phyloP scores from a whole-genome alignment of 2,113 vertebrate genomes.

The Arenaria interpres region DNA sequence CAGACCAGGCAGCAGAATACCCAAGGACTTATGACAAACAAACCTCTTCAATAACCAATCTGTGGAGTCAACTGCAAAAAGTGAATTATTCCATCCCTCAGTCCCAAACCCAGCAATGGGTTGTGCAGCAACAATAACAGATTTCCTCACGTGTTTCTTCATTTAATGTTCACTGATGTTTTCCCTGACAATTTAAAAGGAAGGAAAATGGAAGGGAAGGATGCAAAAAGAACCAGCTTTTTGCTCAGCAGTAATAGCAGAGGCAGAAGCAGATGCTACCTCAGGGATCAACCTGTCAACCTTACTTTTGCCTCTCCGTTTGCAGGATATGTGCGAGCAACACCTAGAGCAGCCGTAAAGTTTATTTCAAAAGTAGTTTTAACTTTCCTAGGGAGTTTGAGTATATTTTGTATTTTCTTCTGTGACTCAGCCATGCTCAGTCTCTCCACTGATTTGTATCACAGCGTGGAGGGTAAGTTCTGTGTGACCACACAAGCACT shows the following conservation, averaged over 20 bases:
- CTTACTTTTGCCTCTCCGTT: neutral
- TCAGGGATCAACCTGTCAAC: neutral
- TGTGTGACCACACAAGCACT: neutral
- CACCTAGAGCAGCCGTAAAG: neutral
- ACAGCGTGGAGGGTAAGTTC: neutral
- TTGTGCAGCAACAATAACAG: neutral
- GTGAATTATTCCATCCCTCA: neutral
- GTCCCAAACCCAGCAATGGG: neutral
- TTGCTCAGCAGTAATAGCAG: neutral
- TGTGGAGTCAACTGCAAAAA: neutral
- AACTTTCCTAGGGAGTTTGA: neutral
- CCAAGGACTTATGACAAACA: neutral
- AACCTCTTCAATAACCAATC: neutral
- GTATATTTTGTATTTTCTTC: neutral
- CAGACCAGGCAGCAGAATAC: neutral
- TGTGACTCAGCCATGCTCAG: neutral
- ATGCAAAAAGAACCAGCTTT: neutral
- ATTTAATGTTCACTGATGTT: neutral
- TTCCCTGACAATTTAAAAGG: neutral
- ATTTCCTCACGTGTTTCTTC: neutral
- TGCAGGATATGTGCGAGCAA: neutral
- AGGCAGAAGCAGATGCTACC: neutral
- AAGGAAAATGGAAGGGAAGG: neutral
- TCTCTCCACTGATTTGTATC: neutral
- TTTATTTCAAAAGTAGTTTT: neutral